Conservation (phyloP, 53 echinoderm and acorn worm genomes). For the Temnopleurus reevesii region DNA sequence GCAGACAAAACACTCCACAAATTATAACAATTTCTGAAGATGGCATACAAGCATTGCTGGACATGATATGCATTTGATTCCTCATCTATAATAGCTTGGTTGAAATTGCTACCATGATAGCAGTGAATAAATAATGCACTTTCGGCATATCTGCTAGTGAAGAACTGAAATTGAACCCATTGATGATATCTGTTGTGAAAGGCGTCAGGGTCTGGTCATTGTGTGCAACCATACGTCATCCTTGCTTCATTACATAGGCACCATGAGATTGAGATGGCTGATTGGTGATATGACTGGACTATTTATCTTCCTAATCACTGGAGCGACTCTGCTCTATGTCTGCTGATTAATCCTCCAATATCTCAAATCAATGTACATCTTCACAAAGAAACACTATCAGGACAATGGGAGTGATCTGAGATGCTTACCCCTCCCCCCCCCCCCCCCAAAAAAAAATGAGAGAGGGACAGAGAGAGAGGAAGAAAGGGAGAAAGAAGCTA, state of each 20-base stretch:
- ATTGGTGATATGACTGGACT: constrained; percentile 27
- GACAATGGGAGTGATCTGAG: too few species aligned
- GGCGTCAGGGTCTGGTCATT: background rate
- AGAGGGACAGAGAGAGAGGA: too few species aligned
- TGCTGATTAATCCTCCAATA: background rate
- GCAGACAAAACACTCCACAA: too few species aligned
- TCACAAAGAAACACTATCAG: background rate
- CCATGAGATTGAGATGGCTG: constrained; percentile 18
- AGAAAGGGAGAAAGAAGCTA: too few species aligned
- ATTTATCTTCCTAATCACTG: constrained; percentile 35
- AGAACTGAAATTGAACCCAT: background rate
- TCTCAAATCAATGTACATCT: background rate
- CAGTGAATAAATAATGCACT: background rate
- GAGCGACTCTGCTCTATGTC: constrained; percentile 17
- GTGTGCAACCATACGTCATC: background rate
- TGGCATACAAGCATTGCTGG: too few species aligned
- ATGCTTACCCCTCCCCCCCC: too few species aligned
- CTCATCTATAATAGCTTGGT: background rate
- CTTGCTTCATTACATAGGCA: constrained; percentile 27
- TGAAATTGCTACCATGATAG: background rate
- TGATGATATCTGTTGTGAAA: background rate
- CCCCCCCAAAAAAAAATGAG: too few species aligned
- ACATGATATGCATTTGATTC: background rate
- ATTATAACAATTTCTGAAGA: too few species aligned
- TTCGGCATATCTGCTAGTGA: background rate